Base-by-base conservation (phyloP, 2,888 invertebrate genomes). In the Ormyrus labotus region DNA sequence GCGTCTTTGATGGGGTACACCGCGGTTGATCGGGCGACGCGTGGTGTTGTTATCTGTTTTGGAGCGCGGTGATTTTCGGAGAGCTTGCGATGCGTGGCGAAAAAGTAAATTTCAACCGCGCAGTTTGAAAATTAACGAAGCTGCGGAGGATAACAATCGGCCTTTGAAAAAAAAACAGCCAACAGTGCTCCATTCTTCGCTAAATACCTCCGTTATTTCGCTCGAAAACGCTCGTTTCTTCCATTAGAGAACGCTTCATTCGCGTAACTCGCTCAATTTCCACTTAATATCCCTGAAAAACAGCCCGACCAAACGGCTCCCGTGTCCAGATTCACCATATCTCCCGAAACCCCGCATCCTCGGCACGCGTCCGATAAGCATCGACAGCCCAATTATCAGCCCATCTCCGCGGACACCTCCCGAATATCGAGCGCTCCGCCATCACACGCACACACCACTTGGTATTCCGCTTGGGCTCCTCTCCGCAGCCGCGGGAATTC, bases 401-500 rank as follows among this genome's bases (percentile, higher is more conserved):
- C 19, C 19, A 19, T 19, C 19, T 19, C 19, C 6, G 67, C 80
- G 64, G 74, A 76, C 79, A 64, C 19, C 19, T 19, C 19, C 19
- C 48, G 67, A 47, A 78, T 19, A 45, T 34, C 68, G 47, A 19
- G 19, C 19, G 19, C 19, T 1, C 84, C 85, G 85, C 19, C 19
- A 2, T 19, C 19, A 1, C 19, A 19, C 1, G 2, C 19, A 1
- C 19, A 19, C 19, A 19, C 86, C 86, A 87, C 86, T 88, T 84
- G 82, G 88, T 87, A 88, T 88, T 88, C 87, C 19, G 87, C 84
- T 82, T 77, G 84, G 19, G 19, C 19, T 19, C 19, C 2, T 19
- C 19, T 19, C 19, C 19, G 84, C 86, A 84, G 83, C 84, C 84
- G 84, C 84, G 85, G 84, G 87, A 86, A 87, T 88, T 88, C 86